Base-by-base conservation (phyloP, 1,140 invertebrate species). In the Prorops nasuta region DNA sequence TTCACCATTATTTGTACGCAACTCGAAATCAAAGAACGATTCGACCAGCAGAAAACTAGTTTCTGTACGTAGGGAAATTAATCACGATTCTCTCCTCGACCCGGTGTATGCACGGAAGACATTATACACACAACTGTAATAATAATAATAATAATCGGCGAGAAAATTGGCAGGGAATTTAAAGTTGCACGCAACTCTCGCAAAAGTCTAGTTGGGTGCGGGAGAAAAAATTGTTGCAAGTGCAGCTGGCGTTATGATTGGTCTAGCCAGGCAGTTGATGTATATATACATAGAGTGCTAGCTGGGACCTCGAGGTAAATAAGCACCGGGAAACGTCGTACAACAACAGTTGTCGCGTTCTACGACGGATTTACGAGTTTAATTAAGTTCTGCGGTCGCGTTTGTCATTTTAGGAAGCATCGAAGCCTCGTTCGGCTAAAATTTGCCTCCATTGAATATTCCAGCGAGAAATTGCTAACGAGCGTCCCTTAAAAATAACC, bases 331-430 rank as follows among this genome's bases (percentile, higher is more conserved):
- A 56, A 51, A 64, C n/a, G 20, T 21, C 21, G 20, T 12, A 16
- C 34, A 15, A 41, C 20, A 10, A 22, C 20, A n/a, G 18, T 9
- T 39, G 16, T 17, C 24, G 44, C 40, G 18, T 38, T 38, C 3
- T 38, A 42, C 58, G 56, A 62, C 57, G 56, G 65, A 68, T 68
- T 74, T 72, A 72, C 66, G 71, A 66, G 69, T 72, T 74, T 73
- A 74, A 74, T 74, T 72, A 74, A 74, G 67, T 73, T 69, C 59
- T 72, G 72, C 65, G 72, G 70, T 74, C 64, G 64, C 66, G 68
- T 74, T 72, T 60, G 67, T 72, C 71, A 71, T 74, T 68, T 69
- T 62, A 66, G 59, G 58, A 60, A 48, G 51, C 65, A 66, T 68
- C 57, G 69, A 69, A 64, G 63, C 51, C 63, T 70, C 65, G 64